Base-by-base conservation (phyloP, 2,113 vertebrate species). In the Chascanopsetta lugubris region DNA sequence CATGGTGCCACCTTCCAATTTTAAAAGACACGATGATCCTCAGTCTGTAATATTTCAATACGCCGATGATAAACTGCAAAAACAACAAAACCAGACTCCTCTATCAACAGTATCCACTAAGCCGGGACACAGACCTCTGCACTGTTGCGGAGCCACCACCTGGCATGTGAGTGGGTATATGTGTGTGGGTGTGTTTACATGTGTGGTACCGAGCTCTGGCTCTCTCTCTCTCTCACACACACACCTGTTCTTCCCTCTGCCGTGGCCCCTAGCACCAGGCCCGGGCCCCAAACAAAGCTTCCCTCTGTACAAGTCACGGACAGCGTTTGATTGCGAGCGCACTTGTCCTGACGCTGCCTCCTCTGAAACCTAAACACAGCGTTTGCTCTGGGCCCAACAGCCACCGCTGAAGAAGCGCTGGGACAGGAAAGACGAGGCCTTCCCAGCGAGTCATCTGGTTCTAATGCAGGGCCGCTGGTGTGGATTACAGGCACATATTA, bases 401-500 rank as follows among this genome's bases (percentile, higher is more conserved):
- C 74, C 29, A 59, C 48, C 51, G 49, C 76, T 80, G 25, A 58
- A 78, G 56, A 79, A 74, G 65, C 38, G 26, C 43, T n/a, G 47
- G 54, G 61, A 84, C 70, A 77, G 71, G 75, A 80, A 81, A 76
- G 67, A 77, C 75, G 21, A 73, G 69, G 75, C 75, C 78, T 83
- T 86, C 82, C 53, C 79, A 75, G 67, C 59, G 53, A 83, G 75
- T 90, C 91, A 92, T 93, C 90, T 93, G 91, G 84, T 92, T 92
- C 85, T 84, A 90, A 91, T 93, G 92, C 85, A 75, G 78, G 76
- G 61, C 72, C 72, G 56, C 83, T 88, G 88, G 91, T 92, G 86
- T 93, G 88, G 88, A 92, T 93, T 93, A 90, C 90, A 89, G 80
- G 80, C 66, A 85, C 80, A 84, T 85, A 91, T 90, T 88, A 90